Conservation (phyloP, 2,797 vertebrate genomes). For the Lerista edwardsae region DNA sequence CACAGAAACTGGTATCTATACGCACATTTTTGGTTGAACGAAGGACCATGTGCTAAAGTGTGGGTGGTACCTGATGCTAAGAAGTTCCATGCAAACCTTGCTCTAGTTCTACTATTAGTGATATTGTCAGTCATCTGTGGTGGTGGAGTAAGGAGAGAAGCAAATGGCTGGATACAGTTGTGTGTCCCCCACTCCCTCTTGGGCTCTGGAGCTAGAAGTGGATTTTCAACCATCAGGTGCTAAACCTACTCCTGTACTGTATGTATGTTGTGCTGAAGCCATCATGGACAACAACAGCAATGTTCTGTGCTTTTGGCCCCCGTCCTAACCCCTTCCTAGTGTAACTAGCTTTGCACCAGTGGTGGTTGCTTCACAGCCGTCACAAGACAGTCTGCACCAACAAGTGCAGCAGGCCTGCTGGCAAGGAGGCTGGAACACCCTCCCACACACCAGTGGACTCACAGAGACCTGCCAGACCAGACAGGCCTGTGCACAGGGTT, state of each 20-base stretch:
- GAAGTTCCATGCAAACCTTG: not conserved
- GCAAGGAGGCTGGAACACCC: too few species aligned
- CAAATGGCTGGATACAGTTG: not conserved
- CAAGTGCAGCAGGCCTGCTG: too few species aligned
- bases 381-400: too few species aligned
- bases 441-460: too few species aligned
- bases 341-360: too few species aligned
- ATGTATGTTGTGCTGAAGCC: not conserved
- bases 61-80: not conserved
- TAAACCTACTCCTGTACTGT: slow-evolving; percentile 46
- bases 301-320: slow-evolving; percentile 4
- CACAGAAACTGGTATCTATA: not conserved
- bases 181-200: too few species aligned
- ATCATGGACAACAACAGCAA: slow-evolving; percentile 62
- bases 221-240: slow-evolving; percentile 68
- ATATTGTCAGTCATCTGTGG: not conserved
- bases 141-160: not conserved
- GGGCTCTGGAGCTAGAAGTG: not conserved
- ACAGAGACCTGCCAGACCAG: too few species aligned
- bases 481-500: too few species aligned
- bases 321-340: too few species aligned
- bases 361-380: too few species aligned
- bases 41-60: not conserved
- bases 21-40: not conserved
- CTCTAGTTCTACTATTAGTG: not conserved